Conservation (phyloP, 2,888 invertebrate genomes). For the Rhingia campestris region DNA sequence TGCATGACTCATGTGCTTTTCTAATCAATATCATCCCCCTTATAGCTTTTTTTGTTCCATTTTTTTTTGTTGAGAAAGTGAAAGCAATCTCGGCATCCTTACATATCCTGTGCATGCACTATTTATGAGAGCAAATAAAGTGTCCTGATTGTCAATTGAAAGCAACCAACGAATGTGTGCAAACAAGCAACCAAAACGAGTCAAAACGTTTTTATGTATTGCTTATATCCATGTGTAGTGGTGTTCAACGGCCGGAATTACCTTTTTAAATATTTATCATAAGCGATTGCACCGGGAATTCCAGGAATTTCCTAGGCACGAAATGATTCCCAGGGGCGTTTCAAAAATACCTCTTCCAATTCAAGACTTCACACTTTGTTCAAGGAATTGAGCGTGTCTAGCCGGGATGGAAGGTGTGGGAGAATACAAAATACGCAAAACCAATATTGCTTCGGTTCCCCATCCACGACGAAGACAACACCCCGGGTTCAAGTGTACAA, state of each 20-base stretch:
- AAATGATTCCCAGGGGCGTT: slow-evolving; percentile 63
- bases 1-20: slow-evolving; percentile 47
- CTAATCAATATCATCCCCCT: slow-evolving; percentile 29
- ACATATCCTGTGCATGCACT: slow-evolving; percentile 41
- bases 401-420: slow-evolving; percentile 24
- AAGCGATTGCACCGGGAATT: slow-evolving; percentile 70
- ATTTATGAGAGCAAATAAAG: slow-evolving; percentile 60
- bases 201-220: slow-evolving; percentile 64
- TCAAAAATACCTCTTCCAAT: slow-evolving; percentile 51
- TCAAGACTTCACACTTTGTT: slow-evolving; percentile 67
- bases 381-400: slow-evolving; percentile 51
- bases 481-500: slow-evolving; percentile 1
- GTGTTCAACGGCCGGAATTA: slow-evolving; percentile 35
- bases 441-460: slow-evolving; percentile 20
- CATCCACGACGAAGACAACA: not conserved
- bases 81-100: slow-evolving; percentile 48
- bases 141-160: slow-evolving; percentile 69
- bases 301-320: slow-evolving; percentile 32
- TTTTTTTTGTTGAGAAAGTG: slow-evolving; percentile 33
- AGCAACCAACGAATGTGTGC: slow-evolving; percentile 24
- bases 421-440: slow-evolving; percentile 38
- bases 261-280: slow-evolving; percentile 73
- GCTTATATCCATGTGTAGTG: slow-evolving; percentile 14
- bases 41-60: not conserved
- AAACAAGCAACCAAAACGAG: slow-evolving; percentile 46